Percentiles rank a stretch among this genome's conserved stretches.
These are phyloP conservation scores for Hemicrepidius hirtus DNA, from an alignment of 2,888 invertebrate genomes.

Conservation along the genomic window DNA sequence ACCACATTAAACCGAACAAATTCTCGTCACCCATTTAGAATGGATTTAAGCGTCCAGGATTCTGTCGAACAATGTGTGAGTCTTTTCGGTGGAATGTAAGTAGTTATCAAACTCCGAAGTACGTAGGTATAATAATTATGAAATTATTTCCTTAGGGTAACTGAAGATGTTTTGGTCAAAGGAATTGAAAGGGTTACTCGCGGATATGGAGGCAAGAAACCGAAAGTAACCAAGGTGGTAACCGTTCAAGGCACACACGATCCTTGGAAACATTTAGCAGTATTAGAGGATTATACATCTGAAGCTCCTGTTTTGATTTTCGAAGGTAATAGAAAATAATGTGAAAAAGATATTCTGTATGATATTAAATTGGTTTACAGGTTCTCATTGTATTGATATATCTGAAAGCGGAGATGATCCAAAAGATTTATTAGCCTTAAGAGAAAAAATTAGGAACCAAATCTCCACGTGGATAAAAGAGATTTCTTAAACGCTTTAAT, in stretches of 20 bases:
- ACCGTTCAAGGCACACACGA: constrained; percentile 37
- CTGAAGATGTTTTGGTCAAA: constrained; percentile 13
- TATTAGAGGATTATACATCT: constrained; percentile 29
- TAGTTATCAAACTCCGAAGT: too few relatives aligned
- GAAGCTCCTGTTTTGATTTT: constrained; percentile 34
- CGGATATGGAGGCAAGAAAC: constrained; percentile 36
- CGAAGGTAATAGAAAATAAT: constrained; percentile 28
- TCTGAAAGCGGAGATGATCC: constrained; percentile 21
- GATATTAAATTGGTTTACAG: background rate
- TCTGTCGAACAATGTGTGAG: constrained; percentile 35
- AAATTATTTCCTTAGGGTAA: constrained; percentile 19
- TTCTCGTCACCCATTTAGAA: constrained; percentile 34
- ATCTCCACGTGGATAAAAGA: constrained; percentile 37
- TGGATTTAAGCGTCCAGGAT: constrained; percentile 32
- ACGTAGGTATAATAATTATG: too few relatives aligned
- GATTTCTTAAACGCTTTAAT: constrained; percentile 18
- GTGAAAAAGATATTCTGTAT: too few relatives aligned
- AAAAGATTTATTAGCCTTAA: background rate
- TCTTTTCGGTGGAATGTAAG: constrained; percentile 28
- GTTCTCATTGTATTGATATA: constrained; percentile 38
- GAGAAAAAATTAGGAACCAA: constrained; percentile 10
- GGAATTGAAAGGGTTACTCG: constrained; percentile 31
- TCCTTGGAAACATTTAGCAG: constrained; percentile 39
- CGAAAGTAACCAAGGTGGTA: constrained; percentile 30
- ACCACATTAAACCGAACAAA: constrained; percentile 34